Percentiles rank a stretch among this genome's conserved stretches.
phyloP scores from a whole-genome alignment of 2,113 vertebrate genomes.

The Pomatorhinus ruficollis region DNA sequence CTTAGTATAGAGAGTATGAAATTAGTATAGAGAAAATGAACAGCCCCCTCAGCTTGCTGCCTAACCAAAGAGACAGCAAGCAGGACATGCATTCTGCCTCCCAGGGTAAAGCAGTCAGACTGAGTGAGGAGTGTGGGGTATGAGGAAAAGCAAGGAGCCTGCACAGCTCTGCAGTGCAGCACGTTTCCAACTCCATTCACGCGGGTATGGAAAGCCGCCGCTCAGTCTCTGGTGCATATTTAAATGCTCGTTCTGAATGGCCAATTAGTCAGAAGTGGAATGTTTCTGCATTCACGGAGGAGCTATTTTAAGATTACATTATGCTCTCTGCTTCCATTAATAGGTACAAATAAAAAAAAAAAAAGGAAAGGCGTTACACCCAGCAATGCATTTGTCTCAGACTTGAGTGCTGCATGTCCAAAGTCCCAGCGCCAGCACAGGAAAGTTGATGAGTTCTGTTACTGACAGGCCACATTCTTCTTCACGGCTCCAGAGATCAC shows the following conservation, averaged over 20 bases:
- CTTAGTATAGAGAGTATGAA: accelerated
- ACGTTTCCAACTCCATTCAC: neutral
- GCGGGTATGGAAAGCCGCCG: neutral
- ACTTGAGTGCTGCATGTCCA: neutral
- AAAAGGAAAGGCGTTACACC: neutral
- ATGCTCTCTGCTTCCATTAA: slow-evolving; percentile 51
- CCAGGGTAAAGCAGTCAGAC: neutral
- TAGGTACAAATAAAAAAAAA: neutral
- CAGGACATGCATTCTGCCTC: neutral
- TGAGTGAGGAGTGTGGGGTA: neutral
- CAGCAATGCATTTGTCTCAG: neutral
- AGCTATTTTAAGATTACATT: slow-evolving; percentile 68
- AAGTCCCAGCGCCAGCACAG: neutral
- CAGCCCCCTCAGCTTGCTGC: neutral
- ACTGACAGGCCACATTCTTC: neutral
- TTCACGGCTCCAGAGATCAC: neutral
- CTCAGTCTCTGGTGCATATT: slow-evolving; percentile 37
- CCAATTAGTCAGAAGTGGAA: slow-evolving; percentile 48
- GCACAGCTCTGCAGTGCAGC: neutral
- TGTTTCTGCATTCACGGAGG: slow-evolving; percentile 38
- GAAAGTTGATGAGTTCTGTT: neutral
- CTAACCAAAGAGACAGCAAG: neutral
- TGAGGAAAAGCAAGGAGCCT: neutral
- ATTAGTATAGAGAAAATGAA: neutral
- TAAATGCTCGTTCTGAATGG: slow-evolving; percentile 56